Evolutionary conservation across 1,140 invertebrate species (phyloP).

Genomic region (Periplaneta americana): DNA sequence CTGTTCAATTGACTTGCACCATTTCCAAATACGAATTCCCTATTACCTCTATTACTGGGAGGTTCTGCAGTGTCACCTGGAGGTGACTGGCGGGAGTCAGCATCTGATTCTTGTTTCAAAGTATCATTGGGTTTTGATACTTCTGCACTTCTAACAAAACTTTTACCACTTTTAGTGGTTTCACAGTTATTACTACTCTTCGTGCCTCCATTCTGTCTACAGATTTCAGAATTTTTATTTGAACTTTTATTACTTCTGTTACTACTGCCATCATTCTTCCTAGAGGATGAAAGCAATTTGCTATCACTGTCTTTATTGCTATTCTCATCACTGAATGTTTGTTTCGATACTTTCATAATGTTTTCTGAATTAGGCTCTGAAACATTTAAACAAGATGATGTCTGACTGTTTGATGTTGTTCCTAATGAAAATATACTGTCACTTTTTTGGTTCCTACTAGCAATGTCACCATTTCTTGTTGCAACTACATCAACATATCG

Average conservation of each 20-base stretch:
- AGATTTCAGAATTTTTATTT: background rate
- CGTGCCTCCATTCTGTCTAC: background rate
- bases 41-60: background rate
- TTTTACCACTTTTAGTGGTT: background rate
- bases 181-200: background rate
- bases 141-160: background rate
- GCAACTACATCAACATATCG: slow-evolving; percentile 8
- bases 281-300: background rate
- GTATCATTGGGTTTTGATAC: background rate
- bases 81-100: background rate
- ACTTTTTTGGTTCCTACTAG: background rate
- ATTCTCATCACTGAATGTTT: background rate
- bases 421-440: background rate
- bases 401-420: background rate
- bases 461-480: background rate
- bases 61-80: background rate
- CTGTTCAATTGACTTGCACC: background rate
- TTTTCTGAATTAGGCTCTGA: background rate
- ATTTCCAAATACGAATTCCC: background rate
- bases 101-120: background rate
- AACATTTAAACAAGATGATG: background rate
- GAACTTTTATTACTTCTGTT: background rate
- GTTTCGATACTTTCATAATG: background rate
- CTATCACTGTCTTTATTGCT: background rate
- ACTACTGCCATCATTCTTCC: background rate